Conservation (phyloP, 2,797 vertebrate species). For the Microctenopoma steveboyesi region DNA sequence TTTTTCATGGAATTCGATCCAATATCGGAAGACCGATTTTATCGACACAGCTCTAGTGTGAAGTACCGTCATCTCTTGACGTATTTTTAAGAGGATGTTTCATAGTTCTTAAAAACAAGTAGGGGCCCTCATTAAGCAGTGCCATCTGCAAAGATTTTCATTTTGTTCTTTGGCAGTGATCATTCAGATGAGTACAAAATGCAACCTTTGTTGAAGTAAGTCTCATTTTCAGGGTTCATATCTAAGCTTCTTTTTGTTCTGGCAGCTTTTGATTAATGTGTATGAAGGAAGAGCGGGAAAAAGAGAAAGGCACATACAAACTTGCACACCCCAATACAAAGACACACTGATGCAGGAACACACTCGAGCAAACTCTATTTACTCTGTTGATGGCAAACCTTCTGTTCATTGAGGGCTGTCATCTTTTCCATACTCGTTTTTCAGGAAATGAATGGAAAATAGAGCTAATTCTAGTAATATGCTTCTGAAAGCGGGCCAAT, state of each 20-base stretch:
- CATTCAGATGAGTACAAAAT: conserved; percentile 34
- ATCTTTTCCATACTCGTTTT: conserved; percentile 44
- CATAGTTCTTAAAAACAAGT: conserved; percentile 4
- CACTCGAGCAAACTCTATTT: neutral
- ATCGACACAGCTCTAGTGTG: neutral
- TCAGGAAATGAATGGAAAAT: conserved; percentile 60
- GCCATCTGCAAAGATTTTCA: conserved; percentile 10
- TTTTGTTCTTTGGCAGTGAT: conserved; percentile 19
- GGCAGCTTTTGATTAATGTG: conserved; percentile 39
- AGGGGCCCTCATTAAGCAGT: neutral
- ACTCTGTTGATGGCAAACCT: conserved; percentile 14
- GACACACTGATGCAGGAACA: conserved; percentile 1
- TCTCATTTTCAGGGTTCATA: conserved; percentile 27
- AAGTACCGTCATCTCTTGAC: neutral
- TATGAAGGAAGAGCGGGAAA: conserved; percentile 2
- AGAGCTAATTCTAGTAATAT: conserved; percentile 59
- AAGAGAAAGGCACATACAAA: conserved; percentile 13
- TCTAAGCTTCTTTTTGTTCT: conserved; percentile 37
- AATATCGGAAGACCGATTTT: too few relatives aligned
- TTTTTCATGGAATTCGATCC: too few relatives aligned
- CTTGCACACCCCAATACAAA: conserved; percentile 7
- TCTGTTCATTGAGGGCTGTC: conserved; percentile 43
- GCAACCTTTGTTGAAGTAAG: conserved; percentile 16
- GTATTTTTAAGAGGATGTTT: neutral
- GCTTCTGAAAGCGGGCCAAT: conserved; percentile 50